A percentile compares a stretch with the other conserved stretches of the same genome.
phyloP scores from a whole-genome alignment of 2,113 vertebrate genomes.

The Platysteira castanea region DNA sequence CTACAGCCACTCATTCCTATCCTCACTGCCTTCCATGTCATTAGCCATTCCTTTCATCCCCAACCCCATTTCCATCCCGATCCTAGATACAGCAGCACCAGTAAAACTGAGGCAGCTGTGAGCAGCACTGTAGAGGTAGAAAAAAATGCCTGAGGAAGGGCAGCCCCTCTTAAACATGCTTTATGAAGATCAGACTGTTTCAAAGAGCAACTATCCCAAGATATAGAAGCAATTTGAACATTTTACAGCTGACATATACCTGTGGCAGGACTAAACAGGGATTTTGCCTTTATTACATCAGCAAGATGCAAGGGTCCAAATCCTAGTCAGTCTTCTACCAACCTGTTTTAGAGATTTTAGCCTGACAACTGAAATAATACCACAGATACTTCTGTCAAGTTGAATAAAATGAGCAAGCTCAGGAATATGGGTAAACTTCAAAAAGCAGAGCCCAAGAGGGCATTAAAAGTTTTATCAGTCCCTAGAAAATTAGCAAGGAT shows the following conservation, averaged over 20 bases:
- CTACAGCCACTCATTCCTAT: not conserved
- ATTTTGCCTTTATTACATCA: not conserved
- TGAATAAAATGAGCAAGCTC: not conserved
- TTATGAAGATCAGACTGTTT: not conserved
- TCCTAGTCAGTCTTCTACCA: not conserved
- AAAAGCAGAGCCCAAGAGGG: not conserved
- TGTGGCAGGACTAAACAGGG: not conserved
- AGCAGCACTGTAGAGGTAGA: not conserved
- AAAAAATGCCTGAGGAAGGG: not conserved
- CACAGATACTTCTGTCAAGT: not conserved
- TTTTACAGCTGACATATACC: not conserved
- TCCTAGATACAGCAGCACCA: not conserved
- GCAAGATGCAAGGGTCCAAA: not conserved
- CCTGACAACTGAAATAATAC: not conserved
- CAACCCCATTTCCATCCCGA: not conserved
- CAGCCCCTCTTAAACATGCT: not conserved
- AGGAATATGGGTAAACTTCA: not conserved
- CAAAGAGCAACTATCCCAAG: not conserved
- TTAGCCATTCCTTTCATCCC: not conserved
- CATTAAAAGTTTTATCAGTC: not conserved
- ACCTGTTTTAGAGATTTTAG: not conserved
- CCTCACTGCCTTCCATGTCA: not conserved
- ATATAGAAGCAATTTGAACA: not conserved
- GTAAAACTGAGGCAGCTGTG: not conserved
- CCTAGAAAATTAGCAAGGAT: not conserved